phyloP scores from a whole-genome alignment of 1,140 invertebrate genomes.

The Sesamia nonagrioides region DNA sequence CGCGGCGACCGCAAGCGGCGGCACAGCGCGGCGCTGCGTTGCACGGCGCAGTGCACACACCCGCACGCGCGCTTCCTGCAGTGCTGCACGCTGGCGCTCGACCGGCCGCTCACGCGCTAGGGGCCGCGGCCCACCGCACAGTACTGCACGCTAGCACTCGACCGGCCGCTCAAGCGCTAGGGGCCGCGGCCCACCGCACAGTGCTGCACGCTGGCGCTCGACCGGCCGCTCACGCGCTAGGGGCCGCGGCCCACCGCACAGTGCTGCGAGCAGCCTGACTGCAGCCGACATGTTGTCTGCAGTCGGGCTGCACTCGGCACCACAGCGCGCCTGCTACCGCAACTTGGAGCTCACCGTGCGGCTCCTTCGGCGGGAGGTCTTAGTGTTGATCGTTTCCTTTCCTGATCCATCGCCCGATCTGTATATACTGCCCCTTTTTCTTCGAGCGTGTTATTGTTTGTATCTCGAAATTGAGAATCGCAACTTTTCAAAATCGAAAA shows the following conservation, averaged over 20 bases:
- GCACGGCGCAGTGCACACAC: constrained; percentile 72
- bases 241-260: constrained; percentile 49
- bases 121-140: neutral
- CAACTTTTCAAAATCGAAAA: constrained; percentile 22
- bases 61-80: constrained; percentile 80
- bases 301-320: no score
- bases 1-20: constrained; percentile 79
- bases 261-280: constrained; percentile 72
- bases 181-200: constrained; percentile 1
- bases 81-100: constrained; percentile 71
- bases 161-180: constrained; percentile 85
- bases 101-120: constrained; percentile 86
- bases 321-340: neutral
- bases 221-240: constrained; percentile 85
- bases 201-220: constrained; percentile 71
- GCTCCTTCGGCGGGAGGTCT: constrained; percentile 17
- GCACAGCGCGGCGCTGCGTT: constrained; percentile 76
- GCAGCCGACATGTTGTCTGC: constrained; percentile 42
- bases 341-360: neutral
- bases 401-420: constrained; percentile 61
- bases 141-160: constrained; percentile 71
- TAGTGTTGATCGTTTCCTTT: constrained; percentile 57
- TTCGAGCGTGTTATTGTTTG: constrained; percentile 35
- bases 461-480: constrained; percentile 30
- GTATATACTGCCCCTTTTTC: constrained; percentile 65